These are phyloP conservation scores for Scaptomyza graminum DNA, from an alignment of 1,140 invertebrate genomes.

Conservation along the genomic window DNA sequence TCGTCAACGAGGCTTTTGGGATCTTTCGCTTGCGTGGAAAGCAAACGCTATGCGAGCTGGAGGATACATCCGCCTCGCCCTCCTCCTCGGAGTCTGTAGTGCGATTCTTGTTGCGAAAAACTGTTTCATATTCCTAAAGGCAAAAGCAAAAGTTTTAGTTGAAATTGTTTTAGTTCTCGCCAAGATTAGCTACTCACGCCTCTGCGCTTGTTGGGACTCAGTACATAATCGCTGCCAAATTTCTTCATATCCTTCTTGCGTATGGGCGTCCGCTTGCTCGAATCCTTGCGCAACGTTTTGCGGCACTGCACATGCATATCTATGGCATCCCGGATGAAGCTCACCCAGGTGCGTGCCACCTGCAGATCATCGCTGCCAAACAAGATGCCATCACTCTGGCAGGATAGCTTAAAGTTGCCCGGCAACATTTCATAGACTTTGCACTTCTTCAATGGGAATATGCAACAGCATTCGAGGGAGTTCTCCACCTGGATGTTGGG, in stretches of 20 bases:
- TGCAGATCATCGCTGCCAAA: constrained; percentile 85
- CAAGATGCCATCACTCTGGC: constrained; percentile 86
- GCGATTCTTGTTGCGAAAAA: constrained; percentile 65
- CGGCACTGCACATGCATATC: constrained; percentile 85
- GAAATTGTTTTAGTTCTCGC: background rate
- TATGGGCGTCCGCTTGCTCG: constrained; percentile 86
- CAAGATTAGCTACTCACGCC: constrained; percentile 55
- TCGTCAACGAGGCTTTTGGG: constrained; percentile 2
- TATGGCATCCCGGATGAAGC: constrained; percentile 85
- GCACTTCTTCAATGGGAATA: constrained; percentile 87
- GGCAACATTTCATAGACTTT: constrained; percentile 85
- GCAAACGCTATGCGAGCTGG: constrained; percentile 31
- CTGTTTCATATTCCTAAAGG: constrained; percentile 58
- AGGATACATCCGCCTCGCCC: constrained; percentile 51
- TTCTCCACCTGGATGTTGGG: constrained; percentile 83
- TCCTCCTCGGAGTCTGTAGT: constrained; percentile 73
- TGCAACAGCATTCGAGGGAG: constrained; percentile 85
- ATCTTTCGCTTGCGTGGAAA: constrained; percentile 68
- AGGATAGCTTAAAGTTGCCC: constrained; percentile 86
- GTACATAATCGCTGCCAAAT: constrained; percentile 82
- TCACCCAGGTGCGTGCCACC: constrained; percentile 86
- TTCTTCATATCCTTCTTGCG: constrained; percentile 85
- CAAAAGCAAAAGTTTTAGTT: constrained; percentile 1
- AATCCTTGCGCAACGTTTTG: constrained; percentile 86
- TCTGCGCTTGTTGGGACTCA: constrained; percentile 78